Evolutionary conservation across 2,888 invertebrate species (phyloP), one percentile per base, ranked within the genome.

Genomic region (Andrena trimmerana): DNA sequence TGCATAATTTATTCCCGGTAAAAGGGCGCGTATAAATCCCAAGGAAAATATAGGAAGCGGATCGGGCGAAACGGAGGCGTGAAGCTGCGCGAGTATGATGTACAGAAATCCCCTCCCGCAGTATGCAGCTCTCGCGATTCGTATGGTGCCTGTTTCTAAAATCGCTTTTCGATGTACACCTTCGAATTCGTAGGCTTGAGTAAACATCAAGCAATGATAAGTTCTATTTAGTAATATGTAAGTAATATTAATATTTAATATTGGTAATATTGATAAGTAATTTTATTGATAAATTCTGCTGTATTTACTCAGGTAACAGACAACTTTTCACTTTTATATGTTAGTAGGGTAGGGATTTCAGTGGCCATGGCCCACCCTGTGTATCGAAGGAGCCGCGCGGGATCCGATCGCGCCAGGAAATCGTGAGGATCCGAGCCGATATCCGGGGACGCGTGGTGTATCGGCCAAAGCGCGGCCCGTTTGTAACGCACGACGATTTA

Each of bases 1-100:
- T 84, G 69, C 84, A 83, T 84, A 84, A 84, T 84, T 84, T 84
- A 83, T 84, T 80, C 84, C 66, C 69, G 72, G 68, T 72, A 77
- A 78, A 76, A 73, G 66, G 76, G 70, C 80, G 62, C 65, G 72
- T 69, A 80, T 72, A 84, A 84, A 84, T 79, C 84, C 57, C 50
- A 13, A 7, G 62, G 62, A 76, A 84, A 80, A 83, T 72, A 69
- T 69, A 59, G 68, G 68, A 42, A 54, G 42, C 57, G 24, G 65
- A 27, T 63, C 50, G 20, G 31, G 1, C 5, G 16, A 48, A 48
- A 31, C 31, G 24, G 57, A 54, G 24, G 36, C 36, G 24, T 33
- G 59, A 29, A 36, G 27, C 42, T 27, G 42, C 13, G 36, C 5
- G 63, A 0, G 10, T 10, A 27, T 10, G 20, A 24, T 57, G 57